These are phyloP conservation scores for Rhinoptilus africanus DNA, from an alignment of 2,113 vertebrate genomes.

Conservation along the genomic window DNA sequence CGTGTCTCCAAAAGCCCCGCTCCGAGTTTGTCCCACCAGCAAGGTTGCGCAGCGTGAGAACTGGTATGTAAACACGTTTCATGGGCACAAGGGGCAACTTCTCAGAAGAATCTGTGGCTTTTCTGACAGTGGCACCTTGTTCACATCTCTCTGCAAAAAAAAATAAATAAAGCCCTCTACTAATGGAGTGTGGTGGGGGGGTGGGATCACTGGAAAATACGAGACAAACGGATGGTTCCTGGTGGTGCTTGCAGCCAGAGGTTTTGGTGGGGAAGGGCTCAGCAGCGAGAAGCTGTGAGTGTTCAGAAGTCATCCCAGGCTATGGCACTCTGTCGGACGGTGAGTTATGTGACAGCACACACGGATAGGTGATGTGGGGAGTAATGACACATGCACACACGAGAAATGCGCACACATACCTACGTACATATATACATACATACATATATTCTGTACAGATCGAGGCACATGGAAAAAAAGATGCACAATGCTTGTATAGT, in stretches of 20 bases:
- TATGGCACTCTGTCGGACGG: fast-evolving
- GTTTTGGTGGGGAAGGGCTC: background rate
- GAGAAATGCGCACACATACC: background rate
- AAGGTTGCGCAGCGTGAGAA: background rate
- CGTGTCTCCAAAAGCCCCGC: background rate
- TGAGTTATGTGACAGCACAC: background rate
- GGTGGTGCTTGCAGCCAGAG: background rate
- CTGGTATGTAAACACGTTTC: background rate
- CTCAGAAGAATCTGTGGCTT: background rate
- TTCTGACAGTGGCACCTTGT: background rate
- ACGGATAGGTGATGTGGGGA: background rate
- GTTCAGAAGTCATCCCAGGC: background rate
- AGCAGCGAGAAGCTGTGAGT: background rate
- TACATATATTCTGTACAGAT: background rate
- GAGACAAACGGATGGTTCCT: background rate
- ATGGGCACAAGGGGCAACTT: background rate
- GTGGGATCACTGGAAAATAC: background rate
- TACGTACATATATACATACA: background rate
- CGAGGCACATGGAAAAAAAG: background rate
- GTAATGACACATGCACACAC: background rate
- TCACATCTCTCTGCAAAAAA: background rate
- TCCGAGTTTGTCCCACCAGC: background rate
- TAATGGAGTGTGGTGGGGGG: fast-evolving
- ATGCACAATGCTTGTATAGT: background rate
- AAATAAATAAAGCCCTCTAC: background rate